Base-by-base conservation (phyloP, 2,113 vertebrate species). In the Alaudala cheleensis region DNA sequence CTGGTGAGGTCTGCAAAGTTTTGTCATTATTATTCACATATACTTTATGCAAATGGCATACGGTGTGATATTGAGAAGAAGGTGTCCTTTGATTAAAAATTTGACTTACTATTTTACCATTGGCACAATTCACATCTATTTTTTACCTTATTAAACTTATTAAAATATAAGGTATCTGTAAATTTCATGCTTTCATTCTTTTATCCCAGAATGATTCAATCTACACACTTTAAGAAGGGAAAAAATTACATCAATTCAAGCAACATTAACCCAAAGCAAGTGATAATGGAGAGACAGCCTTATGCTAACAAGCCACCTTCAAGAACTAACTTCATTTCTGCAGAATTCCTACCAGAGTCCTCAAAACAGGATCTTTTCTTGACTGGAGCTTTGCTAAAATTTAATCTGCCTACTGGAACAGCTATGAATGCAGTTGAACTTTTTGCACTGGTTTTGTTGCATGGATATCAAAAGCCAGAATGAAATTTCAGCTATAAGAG, bases 171-270 rank as follows among this genome's bases (percentile, higher is more conserved):
- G 6, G 33, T 81, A 74, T 14, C n/a, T 70, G 64, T 62, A 89
- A 74, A 92, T 21, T 31, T 71, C 51, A 50, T 21, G 25, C 42
- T 77, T 87, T 80, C 66, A 61, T 58, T 74, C 65, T 83, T 90
- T 92, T 82, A 77, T 65, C 44, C 54, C 40, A 49, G 40, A 93
- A 67, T 31, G 49, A 91, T 89, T 93, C 61, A 64, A 71, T 45
- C 57, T 86, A 79, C 39, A 64, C 26, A 60, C 47, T 83, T 88
- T 60, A 84, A 66, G 85, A 84, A 60, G 31, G 40, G 45, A 58
- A 51, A 92, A 92, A 91, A 89, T 45, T 6, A 72, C 31, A 94
- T 71, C 56, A 81, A 71, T 81, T 93, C 88, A 90, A 93, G 86
- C 69, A 88, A 91, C 80, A 74, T 86, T 84, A 92, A 86, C 64